phyloP scores from a whole-genome alignment of 2,113 vertebrate genomes.

The Felis chaus region DNA sequence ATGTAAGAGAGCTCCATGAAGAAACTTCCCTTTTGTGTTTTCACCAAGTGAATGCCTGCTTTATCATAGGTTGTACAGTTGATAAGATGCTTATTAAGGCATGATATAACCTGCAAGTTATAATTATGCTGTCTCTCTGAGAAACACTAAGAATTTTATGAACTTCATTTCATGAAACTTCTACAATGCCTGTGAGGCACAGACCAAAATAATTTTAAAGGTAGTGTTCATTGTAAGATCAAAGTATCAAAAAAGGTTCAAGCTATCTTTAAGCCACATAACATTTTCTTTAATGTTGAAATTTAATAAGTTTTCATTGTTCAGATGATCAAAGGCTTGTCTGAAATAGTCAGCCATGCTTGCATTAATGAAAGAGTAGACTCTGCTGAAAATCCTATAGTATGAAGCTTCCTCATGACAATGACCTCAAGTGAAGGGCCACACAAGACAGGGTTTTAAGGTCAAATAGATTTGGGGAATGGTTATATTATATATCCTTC shows the following conservation, averaged over 20 bases:
- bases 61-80: neutral
- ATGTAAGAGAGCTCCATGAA: neutral
- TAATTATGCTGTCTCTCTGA: neutral
- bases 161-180: neutral
- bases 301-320: conserved; percentile 32
- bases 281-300: conserved; percentile 37
- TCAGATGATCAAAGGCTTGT: conserved; percentile 34
- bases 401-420: neutral
- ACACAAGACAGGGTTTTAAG: neutral
- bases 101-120: neutral
- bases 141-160: conserved; percentile 30
- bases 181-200: neutral
- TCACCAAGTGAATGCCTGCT: neutral
- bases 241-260: neutral
- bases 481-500: neutral
- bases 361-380: neutral
- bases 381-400: neutral
- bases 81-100: neutral
- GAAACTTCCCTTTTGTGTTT: neutral
- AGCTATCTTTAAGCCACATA: neutral
- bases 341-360: neutral
- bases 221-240: neutral
- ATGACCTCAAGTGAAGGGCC: neutral
- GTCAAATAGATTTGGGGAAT: neutral
- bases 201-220: neutral